Evolutionary conservation across 2,113 vertebrate species (phyloP).

Genomic region (Channa maculata): DNA sequence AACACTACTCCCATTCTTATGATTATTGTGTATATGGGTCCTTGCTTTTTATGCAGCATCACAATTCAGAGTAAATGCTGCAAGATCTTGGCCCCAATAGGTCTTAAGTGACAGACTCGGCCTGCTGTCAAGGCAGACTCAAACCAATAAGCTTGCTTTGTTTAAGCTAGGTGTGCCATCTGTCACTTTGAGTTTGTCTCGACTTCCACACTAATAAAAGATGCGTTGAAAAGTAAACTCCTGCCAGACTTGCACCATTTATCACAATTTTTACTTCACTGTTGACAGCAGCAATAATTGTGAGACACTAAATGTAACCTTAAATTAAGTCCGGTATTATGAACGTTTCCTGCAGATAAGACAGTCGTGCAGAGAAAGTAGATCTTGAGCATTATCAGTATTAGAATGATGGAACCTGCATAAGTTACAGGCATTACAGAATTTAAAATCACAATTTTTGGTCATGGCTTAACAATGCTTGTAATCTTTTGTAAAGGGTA

Average conservation of each 20-base stretch:
- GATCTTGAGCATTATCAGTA: constrained; percentile 8
- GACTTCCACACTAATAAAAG: constrained; percentile 18
- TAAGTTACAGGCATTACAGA: no score
- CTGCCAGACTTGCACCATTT: constrained; percentile 46
- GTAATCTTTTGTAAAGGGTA: no score
- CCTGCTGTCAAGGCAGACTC: constrained; percentile 52
- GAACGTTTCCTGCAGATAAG: not conserved
- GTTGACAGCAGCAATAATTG: constrained; percentile 39
- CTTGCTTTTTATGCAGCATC: constrained; percentile 35
- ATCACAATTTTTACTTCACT: constrained; percentile 56
- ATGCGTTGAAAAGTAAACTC: constrained; percentile 57
- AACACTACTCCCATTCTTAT: constrained; percentile 25
- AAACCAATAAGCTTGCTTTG: constrained; percentile 48
- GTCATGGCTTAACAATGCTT: no score
- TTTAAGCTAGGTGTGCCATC: constrained; percentile 39
- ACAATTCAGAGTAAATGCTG: constrained; percentile 38
- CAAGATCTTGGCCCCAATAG: constrained; percentile 17
- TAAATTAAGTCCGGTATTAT: not conserved
- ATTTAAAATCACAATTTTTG: no score
- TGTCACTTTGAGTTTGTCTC: constrained; percentile 59
- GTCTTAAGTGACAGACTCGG: constrained; percentile 35
- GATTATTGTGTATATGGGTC: constrained; percentile 41
- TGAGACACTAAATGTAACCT: constrained; percentile 6
- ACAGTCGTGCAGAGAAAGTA: constrained; percentile 25
- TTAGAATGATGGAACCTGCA: not conserved